These are phyloP conservation scores for Callospermophilus lateralis DNA, from an alignment of 2,113 vertebrate genomes.

Conservation along the genomic window DNA sequence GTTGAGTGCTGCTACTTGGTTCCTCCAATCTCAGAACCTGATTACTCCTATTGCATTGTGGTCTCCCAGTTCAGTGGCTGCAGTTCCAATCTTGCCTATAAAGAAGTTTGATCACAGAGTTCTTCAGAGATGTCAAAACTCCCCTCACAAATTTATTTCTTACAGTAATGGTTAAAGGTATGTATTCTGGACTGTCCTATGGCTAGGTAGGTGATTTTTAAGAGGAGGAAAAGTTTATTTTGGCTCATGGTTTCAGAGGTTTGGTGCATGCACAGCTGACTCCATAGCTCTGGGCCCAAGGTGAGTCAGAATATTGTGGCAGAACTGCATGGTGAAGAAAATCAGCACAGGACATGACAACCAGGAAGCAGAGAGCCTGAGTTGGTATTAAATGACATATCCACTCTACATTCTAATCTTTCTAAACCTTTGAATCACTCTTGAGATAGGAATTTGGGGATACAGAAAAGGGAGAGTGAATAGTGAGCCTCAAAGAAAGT, in stretches of 20 bases:
- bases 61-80: not conserved
- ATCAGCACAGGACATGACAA: no score
- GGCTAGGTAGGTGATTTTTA: not conserved
- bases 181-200: not conserved
- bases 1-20: no score
- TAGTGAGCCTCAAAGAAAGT: no score
- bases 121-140: not conserved
- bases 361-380: no score
- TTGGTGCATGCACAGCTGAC: no score
- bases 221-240: no score
- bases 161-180: not conserved
- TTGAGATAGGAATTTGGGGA: not conserved
- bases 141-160: not conserved
- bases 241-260: no score
- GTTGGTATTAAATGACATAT: not conserved
- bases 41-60: not conserved
- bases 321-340: no score
- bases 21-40: no score
- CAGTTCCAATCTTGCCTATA: not conserved
- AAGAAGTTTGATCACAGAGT: not conserved
- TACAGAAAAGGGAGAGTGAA: no score
- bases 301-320: no score
- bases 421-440: not conserved
- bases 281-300: no score
- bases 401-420: not conserved